phyloP scores from a whole-genome alignment of 1,140 invertebrate genomes.

The Berghia stephanieae region DNA sequence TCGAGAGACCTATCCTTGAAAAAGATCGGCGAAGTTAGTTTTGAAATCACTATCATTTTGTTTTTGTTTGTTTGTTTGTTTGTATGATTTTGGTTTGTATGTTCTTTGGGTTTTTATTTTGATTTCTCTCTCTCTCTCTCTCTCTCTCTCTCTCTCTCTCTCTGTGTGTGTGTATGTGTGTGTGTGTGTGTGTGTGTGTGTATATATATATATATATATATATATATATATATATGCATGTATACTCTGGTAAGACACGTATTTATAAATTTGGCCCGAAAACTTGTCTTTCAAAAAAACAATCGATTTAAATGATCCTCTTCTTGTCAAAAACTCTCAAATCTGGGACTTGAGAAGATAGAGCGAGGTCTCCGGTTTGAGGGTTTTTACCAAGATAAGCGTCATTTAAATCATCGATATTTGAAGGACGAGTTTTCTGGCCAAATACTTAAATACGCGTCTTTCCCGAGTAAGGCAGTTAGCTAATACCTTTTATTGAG shows the following conservation, averaged over 20 bases:
- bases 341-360: no score
- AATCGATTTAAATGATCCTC: no score
- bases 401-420: no score
- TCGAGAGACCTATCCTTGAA: background rate
- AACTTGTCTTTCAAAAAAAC: no score
- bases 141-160: background rate
- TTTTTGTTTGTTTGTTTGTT: background rate
- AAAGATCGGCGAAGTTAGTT: slow-evolving; percentile 13
- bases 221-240: background rate
- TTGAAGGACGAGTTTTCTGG: no score
- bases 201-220: background rate
- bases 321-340: no score
- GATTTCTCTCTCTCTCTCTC: background rate
- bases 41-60: background rate
- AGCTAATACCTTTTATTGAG: no score
- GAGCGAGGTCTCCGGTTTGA: no score
- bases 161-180: background rate
- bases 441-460: no score
- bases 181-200: background rate
- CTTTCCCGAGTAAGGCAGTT: no score
- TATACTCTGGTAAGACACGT: background rate
- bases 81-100: background rate
- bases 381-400: no score
- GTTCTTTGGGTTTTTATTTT: background rate
- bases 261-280: no score